phyloP scores from a whole-genome alignment of 2,113 vertebrate species.

The Apaloderma vittatum region DNA sequence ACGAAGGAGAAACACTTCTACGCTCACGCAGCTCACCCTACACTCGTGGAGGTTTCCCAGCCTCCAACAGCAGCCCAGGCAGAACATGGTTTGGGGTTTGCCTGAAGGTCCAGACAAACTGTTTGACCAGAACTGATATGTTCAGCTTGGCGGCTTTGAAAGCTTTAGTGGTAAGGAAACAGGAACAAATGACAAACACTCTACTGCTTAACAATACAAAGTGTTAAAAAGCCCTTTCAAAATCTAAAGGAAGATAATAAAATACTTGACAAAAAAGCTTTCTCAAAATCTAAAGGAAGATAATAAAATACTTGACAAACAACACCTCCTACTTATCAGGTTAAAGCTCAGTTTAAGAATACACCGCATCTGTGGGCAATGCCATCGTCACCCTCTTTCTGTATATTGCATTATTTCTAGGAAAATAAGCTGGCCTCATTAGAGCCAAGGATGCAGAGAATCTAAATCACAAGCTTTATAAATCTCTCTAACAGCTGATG shows the following conservation, averaged over 20 bases:
- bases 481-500: constrained; percentile 52
- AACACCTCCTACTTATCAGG: neutral
- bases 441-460: neutral
- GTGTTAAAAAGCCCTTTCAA: neutral
- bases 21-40: neutral
- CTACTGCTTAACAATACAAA: neutral
- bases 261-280: neutral
- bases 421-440: constrained; percentile 6
- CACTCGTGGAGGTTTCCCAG: neutral
- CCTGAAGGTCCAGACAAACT: neutral
- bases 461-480: constrained; percentile 18
- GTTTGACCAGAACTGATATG: neutral
- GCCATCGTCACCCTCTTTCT: neutral
- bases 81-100: neutral
- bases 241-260: neutral
- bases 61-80: neutral
- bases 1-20: neutral
- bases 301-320: neutral
- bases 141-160: neutral
- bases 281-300: neutral
- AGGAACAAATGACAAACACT: neutral
- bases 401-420: neutral
- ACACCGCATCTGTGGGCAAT: neutral
- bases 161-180: neutral
- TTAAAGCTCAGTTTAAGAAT: neutral